Conservation (phyloP, 2,888 invertebrate genomes). For the Drosophila mettleri region DNA sequence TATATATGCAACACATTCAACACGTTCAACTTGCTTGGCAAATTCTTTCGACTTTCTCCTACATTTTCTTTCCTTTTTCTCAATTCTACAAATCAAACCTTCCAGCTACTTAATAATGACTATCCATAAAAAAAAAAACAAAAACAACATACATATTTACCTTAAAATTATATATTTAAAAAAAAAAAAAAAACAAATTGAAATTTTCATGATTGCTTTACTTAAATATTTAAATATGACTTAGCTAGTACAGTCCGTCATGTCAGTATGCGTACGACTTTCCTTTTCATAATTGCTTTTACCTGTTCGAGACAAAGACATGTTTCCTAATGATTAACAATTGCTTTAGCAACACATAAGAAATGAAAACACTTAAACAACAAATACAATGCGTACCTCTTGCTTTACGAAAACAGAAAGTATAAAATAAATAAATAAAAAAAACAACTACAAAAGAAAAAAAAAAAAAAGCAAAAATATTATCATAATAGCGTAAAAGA, state of each 20-base stretch:
- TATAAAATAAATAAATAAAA: constrained; percentile 49
- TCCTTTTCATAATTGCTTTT: constrained; percentile 54
- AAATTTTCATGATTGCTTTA: constrained; percentile 33
- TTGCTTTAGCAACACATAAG: constrained; percentile 67
- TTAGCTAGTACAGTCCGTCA: constrained; percentile 9
- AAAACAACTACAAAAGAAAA: constrained; percentile 37
- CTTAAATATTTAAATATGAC: constrained; percentile 22
- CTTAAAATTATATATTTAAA: constrained; percentile 11
- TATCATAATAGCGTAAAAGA: constrained; percentile 21
- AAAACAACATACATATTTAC: constrained; percentile 27
- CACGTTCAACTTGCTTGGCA: constrained; percentile 27
- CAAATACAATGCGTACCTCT: constrained; percentile 81
- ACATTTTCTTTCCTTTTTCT: constrained; percentile 27
- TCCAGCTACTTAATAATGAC: constrained; percentile 48
- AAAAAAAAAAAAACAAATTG: neutral
- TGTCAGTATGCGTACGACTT: constrained; percentile 25
- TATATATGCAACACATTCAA: constrained; percentile 4
- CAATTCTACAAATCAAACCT: constrained; percentile 52
- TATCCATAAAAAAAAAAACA: constrained; percentile 24
- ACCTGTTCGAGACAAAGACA: constrained; percentile 46
- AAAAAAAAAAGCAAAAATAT: constrained; percentile 24
- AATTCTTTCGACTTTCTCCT: constrained; percentile 27
- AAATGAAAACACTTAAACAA: constrained; percentile 14
- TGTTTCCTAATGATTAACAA: constrained; percentile 72
- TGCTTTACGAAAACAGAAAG: constrained; percentile 73